Percentiles rank a stretch among this genome's conserved stretches.
phyloP scores from a whole-genome alignment of 2,797 vertebrate species.

The Gambusia yucatana region DNA sequence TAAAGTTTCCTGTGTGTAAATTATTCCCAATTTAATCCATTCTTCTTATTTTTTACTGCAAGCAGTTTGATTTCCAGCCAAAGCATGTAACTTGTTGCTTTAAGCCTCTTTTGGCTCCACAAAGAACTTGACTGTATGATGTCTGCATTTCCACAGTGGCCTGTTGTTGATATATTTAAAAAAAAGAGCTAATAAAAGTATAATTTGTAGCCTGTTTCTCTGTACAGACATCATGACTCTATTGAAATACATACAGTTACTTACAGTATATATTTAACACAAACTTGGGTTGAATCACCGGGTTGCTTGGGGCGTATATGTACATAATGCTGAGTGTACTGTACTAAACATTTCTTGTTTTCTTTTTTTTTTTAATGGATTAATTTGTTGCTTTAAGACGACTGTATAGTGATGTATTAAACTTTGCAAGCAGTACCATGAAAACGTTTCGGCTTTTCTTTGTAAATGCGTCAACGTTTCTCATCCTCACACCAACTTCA shows the following conservation, averaged over 20 bases:
- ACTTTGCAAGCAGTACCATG: conserved; percentile 78
- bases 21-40: conserved; percentile 84
- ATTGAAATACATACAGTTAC: conserved; percentile 66
- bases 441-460: conserved; percentile 45
- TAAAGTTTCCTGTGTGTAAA: conserved; percentile 82
- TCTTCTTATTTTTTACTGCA: conserved; percentile 56
- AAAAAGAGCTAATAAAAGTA: conserved; percentile 72
- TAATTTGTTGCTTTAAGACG: conserved; percentile 76
- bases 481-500: not conserved
- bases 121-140: conserved; percentile 86
- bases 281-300: conserved; percentile 80
- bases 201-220: conserved; percentile 87
- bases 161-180: conserved; percentile 87
- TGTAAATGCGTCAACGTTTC: not conserved
- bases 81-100: conserved; percentile 95
- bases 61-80: conserved; percentile 87
- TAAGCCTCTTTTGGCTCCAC: conserved; percentile 88
- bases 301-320: conserved; percentile 87
- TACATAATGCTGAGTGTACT: conserved; percentile 79
- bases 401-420: conserved; percentile 83
- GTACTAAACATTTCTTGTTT: conserved; percentile 48
- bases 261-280: conserved; percentile 80
- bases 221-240: conserved; percentile 83
- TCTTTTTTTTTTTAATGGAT: conserved; percentile 56
- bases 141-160: conserved; percentile 89